Evolutionary conservation across 2,888 invertebrate genomes (phyloP).

Genomic region (Heliconius erato): DNA sequence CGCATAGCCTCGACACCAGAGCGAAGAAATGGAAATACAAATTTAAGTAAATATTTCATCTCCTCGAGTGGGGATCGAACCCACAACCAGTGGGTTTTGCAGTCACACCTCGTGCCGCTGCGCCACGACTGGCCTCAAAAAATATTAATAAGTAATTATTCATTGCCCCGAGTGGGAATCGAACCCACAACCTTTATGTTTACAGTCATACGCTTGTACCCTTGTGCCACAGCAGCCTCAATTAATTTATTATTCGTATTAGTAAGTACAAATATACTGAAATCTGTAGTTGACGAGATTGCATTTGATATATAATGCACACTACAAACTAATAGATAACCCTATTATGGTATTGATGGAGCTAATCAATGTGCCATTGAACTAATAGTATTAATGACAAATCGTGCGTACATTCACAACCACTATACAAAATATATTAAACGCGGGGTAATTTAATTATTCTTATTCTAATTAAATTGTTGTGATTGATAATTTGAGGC

Average conservation of each 20-base stretch:
- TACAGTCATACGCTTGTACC: background rate
- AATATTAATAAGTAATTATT: background rate
- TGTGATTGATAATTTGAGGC: background rate
- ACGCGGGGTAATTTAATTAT: background rate
- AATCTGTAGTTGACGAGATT: background rate
- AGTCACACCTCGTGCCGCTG: too few relatives aligned
- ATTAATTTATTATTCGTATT: too few relatives aligned
- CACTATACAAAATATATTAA: background rate
- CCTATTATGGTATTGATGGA: slow-evolving; percentile 40
- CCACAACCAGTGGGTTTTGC: too few relatives aligned
- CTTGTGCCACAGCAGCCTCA: background rate
- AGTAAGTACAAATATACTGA: background rate
- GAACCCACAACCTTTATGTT: background rate
- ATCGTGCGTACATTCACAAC: slow-evolving; percentile 25
- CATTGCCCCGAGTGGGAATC: background rate
- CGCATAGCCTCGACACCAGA: too few relatives aligned
- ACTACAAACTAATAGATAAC: slow-evolving; percentile 11
- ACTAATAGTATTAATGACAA: slow-evolving; percentile 44
- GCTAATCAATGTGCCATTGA: slow-evolving; percentile 43
- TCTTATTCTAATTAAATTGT: background rate
- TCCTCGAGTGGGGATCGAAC: too few relatives aligned
- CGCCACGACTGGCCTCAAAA: too few relatives aligned
- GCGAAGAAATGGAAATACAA: too few relatives aligned
- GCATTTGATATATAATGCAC: slow-evolving; percentile 6
- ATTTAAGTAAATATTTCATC: too few relatives aligned